A percentile compares a stretch with the other conserved stretches of the same genome.
Evolutionary conservation across 2,113 vertebrate genomes (phyloP).

Genomic region (Clarias gariepinus): DNA sequence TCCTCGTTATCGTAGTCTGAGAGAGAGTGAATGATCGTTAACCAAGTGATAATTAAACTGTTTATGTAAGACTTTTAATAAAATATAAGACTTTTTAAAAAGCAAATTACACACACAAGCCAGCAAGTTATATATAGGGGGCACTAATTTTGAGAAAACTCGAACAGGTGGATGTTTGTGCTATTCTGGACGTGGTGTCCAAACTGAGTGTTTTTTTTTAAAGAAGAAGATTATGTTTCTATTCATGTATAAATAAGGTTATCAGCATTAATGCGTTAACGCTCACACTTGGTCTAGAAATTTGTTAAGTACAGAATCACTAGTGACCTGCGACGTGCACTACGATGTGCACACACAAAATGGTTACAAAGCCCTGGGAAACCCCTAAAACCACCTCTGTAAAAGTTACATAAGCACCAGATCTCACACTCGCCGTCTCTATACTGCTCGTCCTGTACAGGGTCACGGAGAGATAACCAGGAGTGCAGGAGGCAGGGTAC

Average conservation of each 20-base stretch:
- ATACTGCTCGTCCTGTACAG: too few relatives aligned
- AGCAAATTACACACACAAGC: background rate
- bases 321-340: too few relatives aligned
- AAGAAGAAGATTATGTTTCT: background rate
- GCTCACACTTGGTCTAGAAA: too few relatives aligned
- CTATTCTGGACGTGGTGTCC: background rate
- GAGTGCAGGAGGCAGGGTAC: too few relatives aligned
- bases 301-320: too few relatives aligned
- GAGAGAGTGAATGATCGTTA: background rate
- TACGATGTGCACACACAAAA: too few relatives aligned
- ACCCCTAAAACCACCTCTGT: too few relatives aligned
- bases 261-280: too few relatives aligned
- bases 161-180: background rate
- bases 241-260: background rate
- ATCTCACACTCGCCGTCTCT: too few relatives aligned
- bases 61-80: background rate
- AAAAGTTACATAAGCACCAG: too few relatives aligned
- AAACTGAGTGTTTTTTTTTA: background rate
- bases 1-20: constrained; percentile 94
- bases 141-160: background rate
- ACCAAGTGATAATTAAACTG: background rate
- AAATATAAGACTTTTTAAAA: background rate
- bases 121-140: background rate
- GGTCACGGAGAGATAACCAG: too few relatives aligned
- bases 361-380: too few relatives aligned